Conservation (phyloP, 2,113 vertebrate species). For the Notiomystis cincta region DNA sequence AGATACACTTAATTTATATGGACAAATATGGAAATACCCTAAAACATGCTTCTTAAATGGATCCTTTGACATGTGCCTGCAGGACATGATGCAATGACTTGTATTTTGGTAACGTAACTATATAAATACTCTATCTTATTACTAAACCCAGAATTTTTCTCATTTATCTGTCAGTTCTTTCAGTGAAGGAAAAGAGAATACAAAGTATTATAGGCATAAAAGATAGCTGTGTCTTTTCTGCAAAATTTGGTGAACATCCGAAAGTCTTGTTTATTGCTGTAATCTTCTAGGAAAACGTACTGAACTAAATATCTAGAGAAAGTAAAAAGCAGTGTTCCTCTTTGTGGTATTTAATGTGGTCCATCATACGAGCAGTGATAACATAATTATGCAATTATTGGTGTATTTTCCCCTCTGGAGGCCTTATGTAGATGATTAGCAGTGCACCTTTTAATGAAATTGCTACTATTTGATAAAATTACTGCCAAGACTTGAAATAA, state of each 20-base stretch:
- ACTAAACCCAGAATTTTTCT: neutral
- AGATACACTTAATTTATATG: neutral
- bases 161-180: neutral
- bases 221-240: neutral
- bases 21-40: neutral
- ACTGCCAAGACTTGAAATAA: constrained; percentile 69
- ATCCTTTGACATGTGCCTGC: neutral
- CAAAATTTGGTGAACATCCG: neutral
- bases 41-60: neutral
- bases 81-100: neutral
- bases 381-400: constrained; percentile 69
- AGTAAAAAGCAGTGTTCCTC: constrained; percentile 21
- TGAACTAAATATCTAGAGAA: constrained; percentile 27
- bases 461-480: constrained; percentile 71
- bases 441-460: constrained; percentile 68
- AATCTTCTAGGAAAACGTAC: constrained; percentile 53
- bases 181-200: neutral
- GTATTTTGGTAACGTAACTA: neutral
- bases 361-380: constrained; percentile 53
- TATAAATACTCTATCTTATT: neutral
- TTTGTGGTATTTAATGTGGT: constrained; percentile 54
- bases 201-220: neutral
- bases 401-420: constrained; percentile 46
- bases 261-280: constrained; percentile 40
- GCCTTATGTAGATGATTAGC: constrained; percentile 46